Conservation (phyloP, 2,113 vertebrate species). For the Geothlypis trichas region DNA sequence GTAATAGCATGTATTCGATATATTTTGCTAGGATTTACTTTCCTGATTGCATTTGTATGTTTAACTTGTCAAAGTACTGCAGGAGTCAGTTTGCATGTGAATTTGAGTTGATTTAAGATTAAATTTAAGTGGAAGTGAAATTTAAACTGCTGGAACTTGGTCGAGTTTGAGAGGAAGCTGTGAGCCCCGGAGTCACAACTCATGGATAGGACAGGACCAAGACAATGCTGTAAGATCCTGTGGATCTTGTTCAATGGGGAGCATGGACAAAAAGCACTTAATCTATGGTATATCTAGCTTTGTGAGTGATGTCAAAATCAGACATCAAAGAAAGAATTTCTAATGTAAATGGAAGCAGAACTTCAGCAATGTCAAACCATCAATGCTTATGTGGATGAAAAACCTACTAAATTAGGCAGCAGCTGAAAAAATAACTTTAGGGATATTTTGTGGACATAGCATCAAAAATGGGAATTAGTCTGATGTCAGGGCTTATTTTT, state of each 20-base stretch:
- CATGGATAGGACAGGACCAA: not conserved
- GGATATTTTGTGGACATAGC: not conserved
- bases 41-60: not conserved
- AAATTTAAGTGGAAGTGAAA: not conserved
- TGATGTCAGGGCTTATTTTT: not conserved
- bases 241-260: not conserved
- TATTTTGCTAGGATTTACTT: not conserved
- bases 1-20: accelerated
- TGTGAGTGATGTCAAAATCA: not conserved
- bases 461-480: not conserved
- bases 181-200: not conserved
- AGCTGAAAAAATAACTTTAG: not conserved
- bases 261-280: not conserved
- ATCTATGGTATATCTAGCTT: not conserved
- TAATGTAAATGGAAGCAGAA: not conserved
- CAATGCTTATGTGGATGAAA: accelerated
- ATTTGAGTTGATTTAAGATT: not conserved
- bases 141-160: not conserved
- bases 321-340: not conserved
- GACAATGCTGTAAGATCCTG: not conserved
- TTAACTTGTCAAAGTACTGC: not conserved
- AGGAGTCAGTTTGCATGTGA: not conserved
- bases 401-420: not conserved
- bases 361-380: not conserved
- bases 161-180: not conserved